Base-by-base conservation (phyloP, 2,113 vertebrate species). In the Aleadryas rufinucha region DNA sequence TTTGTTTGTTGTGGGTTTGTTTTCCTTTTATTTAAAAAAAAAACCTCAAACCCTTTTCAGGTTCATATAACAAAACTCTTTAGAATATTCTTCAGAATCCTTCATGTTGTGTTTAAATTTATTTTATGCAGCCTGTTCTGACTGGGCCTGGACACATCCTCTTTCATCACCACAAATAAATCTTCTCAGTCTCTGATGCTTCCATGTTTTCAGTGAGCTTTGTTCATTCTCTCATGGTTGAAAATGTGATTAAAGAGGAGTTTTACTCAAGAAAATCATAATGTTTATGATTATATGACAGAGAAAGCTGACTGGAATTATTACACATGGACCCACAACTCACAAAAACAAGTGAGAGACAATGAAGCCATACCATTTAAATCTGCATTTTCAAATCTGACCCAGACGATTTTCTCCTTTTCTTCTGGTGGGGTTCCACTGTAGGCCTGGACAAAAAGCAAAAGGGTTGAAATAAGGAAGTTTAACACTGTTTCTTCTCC, bases 351-450 rank as follows among this genome's bases (percentile, higher is more conserved):
- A 41, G 26, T 3, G 13, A 22, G 12, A 68, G 37, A 60, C 63
- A 61, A 89, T 24, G 31, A 97, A 97, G 71, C 17, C 97, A 68
- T 98, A 99, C 99, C 99, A 88, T 99, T 99, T 89, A 99, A 97
- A 97, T 99, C 99, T 74, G 99, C 98, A 92, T 99, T 99, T 98
- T 99, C 99, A 98, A 99, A 99, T 96, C 99, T 98, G 97, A 99
- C 99, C 99, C 99, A 99, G 59, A 99, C 96, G 23, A 99, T 99
- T 97, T 99, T 99, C 97, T 99, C 99, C 95, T 99, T 99, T 94
- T 99, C 99, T 88, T 99, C 99, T 66, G 98, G 98, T 64, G 98
- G 98, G 60, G 99, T 98, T 39, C 99, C 99, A 53, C 99, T 99
- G 65, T 99, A 99, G 24, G 99, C 99, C 99, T 99, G 93, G 4